Evolutionary conservation across 2,113 vertebrate genomes (phyloP), one percentile per base, ranked within the genome.

Genomic region (Dendropsophus ebraccatus): DNA sequence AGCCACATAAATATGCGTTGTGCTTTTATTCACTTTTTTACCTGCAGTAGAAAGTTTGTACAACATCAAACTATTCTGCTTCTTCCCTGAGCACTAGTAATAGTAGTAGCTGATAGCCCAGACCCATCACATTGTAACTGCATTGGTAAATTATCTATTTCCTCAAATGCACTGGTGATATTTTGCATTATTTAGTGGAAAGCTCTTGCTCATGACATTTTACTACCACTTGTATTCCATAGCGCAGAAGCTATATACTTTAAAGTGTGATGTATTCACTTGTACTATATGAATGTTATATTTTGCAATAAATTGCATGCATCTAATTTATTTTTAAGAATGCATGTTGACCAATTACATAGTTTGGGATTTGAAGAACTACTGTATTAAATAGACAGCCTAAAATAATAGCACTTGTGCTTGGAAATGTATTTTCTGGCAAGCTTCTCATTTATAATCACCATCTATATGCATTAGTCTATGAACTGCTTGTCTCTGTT

Each of bases 361-460:
- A 90, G 91, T 92, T 91, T 90, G 90, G 92, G 90, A 93, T 94
- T 92, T 93, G 93, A 94, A 92, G 94, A 93, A 94, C 94, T 92
- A 94, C 94, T 92, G 93, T 94, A 95, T 95, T 95, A 95, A 95
- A 94, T 88, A 94, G 94, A 94, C 94, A 95, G 92, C 91, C 93
- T 92, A 95, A 75, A 95, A 94, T 94, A 94, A 95, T 95, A 93
- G 93, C 94, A 93, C 94, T 95, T 94, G 94, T 94, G 90, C 93
- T 94, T 94, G 94, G 94, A 95, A 95, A 93, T 95, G 93, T 95
- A 94, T 95, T 95, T 95, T 95, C 94, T 95, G 94, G 94, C 94
- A 95, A 94, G 94, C 91, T 89, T 91, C 94, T 94, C 94, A 95
- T 95, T 95, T 95, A 95, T 95, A 95, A 94, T 94, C 90, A 93